These are phyloP conservation scores for Gasterosteus nipponicus DNA, from an alignment of 2,113 vertebrate species.

Conservation along the genomic window DNA sequence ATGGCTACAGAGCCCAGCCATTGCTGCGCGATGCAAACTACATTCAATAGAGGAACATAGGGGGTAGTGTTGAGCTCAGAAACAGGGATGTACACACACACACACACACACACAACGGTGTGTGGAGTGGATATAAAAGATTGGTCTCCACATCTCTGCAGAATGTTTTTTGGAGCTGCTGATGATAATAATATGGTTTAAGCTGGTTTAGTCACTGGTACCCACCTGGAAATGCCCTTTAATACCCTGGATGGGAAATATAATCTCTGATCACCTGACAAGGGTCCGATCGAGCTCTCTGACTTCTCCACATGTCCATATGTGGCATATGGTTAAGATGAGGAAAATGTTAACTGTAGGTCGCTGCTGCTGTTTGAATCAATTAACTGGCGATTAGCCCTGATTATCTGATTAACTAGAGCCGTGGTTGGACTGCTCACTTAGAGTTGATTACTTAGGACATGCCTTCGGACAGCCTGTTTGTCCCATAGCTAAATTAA, in stretches of 20 bases:
- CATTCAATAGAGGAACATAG: conserved; percentile 62
- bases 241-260: background rate
- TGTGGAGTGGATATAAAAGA: conserved; percentile 16
- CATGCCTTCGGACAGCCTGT: conserved; percentile 40
- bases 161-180: conserved; percentile 3
- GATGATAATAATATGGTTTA: background rate
- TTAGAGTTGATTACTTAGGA: conserved; percentile 64
- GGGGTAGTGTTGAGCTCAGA: conserved; percentile 77
- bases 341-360: conserved; percentile 61
- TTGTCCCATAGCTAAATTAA: conserved; percentile 34
- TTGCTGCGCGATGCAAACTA: conserved; percentile 62
- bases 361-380: conserved; percentile 53
- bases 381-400: conserved; percentile 70
- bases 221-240: background rate
- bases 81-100: conserved; percentile 28
- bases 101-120: conserved; percentile 35
- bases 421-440: conserved; percentile 52
- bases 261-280: background rate
- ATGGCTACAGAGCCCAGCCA: conserved; percentile 84
- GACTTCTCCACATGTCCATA: conserved; percentile 4
- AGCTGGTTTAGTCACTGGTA: background rate
- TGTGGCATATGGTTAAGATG: conserved; percentile 60
- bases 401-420: conserved; percentile 76
- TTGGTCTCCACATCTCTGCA: conserved; percentile 12
- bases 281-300: conserved; percentile 23